These are phyloP conservation scores for Clupea harengus DNA, from an alignment of 2,113 vertebrate genomes.

Conservation along the genomic window DNA sequence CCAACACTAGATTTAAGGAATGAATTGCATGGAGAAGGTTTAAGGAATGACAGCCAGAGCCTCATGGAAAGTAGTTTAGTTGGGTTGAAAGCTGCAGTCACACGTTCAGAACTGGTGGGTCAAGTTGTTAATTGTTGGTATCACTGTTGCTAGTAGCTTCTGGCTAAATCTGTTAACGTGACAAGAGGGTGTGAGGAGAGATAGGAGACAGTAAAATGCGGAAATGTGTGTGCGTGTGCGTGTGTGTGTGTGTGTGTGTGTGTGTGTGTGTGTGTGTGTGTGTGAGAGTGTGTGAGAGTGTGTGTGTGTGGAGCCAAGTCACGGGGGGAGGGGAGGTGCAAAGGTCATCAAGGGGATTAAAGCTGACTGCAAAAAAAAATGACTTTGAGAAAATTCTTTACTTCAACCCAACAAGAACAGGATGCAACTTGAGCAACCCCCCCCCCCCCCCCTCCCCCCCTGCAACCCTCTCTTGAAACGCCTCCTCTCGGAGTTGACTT, in stretches of 20 bases:
- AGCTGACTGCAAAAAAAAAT: conserved; percentile 21
- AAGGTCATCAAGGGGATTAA: conserved; percentile 7
- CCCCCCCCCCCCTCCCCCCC: neutral
- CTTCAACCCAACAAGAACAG: neutral
- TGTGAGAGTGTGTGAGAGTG: neutral
- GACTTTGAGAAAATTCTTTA: neutral
- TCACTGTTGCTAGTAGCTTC: neutral
- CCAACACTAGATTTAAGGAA: neutral
- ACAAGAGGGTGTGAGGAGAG: conserved; percentile 33
- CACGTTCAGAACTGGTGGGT: conserved; percentile 49
- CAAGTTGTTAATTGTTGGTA: conserved; percentile 10
- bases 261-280: neutral
- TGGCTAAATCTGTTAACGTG: conserved; percentile 35
- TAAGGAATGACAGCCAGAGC: too few relatives aligned
- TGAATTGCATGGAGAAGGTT: neutral
- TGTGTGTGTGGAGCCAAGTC: neutral
- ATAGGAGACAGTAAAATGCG: neutral
- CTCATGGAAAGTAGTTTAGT: neutral
- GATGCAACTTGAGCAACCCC: neutral
- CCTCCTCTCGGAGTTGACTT: neutral
- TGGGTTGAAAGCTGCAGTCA: conserved; percentile 41
- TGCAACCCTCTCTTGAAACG: neutral
- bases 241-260: neutral
- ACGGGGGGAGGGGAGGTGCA: conserved; percentile 25
- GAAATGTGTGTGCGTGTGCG: neutral